phyloP scores from a whole-genome alignment of 30 jellyfish, hydroid and myxozoan genomes.

The Phacellophora camtschatica region DNA sequence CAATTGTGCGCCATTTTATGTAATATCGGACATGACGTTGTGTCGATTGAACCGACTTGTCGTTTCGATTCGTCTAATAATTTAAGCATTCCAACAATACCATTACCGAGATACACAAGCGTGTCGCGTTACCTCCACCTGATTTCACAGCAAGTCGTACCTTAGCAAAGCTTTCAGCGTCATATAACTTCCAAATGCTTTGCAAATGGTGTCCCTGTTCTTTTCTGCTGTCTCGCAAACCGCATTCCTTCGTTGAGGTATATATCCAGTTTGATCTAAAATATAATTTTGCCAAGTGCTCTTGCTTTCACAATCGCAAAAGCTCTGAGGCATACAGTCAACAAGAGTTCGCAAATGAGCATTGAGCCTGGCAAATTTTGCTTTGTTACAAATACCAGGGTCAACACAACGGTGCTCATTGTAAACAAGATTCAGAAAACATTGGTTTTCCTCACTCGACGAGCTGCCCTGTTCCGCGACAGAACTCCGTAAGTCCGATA shows the following conservation, averaged over 20 bases:
- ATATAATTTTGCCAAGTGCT: slow-evolving; percentile 30
- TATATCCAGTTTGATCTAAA: slow-evolving; percentile 47
- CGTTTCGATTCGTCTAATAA: slow-evolving; percentile 21
- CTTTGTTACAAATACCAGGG: slow-evolving; percentile 62
- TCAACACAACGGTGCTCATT: slow-evolving; percentile 81
- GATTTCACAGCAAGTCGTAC: slow-evolving; percentile 89
- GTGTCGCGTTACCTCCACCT: slow-evolving; percentile 25
- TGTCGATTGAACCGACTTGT: neutral
- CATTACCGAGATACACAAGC: slow-evolving; percentile 26
- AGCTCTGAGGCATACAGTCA: slow-evolving; percentile 85
- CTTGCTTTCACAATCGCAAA: slow-evolving; percentile 65
- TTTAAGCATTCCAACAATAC: slow-evolving; percentile 55
- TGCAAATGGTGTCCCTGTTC: slow-evolving; percentile 64
- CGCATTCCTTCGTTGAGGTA: slow-evolving; percentile 83
- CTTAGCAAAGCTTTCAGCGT: slow-evolving; percentile 83
- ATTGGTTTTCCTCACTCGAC: slow-evolving; percentile 53
- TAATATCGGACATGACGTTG: neutral
- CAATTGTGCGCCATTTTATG: too few relatives aligned
- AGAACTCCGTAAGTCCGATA: slow-evolving; percentile 52
- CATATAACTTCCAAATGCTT: slow-evolving; percentile 80
- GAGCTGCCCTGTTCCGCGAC: slow-evolving; percentile 37
- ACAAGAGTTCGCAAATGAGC: slow-evolving; percentile 71
- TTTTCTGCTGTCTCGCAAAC: slow-evolving; percentile 90
- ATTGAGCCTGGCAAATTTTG: slow-evolving; percentile 64
- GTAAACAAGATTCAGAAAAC: slow-evolving; percentile 74